A percentile compares a stretch with the other conserved stretches of the same genome.
These are phyloP conservation scores for Zaprionus africanus DNA, from an alignment of 1,140 invertebrate species.

Conservation along the genomic window DNA sequence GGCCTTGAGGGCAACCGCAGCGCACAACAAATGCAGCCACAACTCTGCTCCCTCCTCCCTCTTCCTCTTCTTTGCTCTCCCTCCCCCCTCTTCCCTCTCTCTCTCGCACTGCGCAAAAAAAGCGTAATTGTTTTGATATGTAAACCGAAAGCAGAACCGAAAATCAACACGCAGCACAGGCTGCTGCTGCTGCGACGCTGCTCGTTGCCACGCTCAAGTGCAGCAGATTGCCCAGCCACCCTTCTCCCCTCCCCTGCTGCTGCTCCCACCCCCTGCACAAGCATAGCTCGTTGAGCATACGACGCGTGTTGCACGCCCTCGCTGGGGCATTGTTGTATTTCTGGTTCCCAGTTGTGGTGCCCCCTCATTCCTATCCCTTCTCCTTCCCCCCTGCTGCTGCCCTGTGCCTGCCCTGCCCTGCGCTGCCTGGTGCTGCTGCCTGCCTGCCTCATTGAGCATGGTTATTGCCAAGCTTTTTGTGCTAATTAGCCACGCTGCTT, in stretches of 20 bases:
- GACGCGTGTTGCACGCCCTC: conserved; percentile 78
- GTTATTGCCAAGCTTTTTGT: conserved; percentile 84
- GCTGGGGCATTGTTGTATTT: conserved; percentile 51
- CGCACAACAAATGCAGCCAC: conserved; percentile 65
- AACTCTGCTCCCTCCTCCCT: not conserved
- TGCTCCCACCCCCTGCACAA: conserved; percentile 4
- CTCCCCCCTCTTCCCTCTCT: not conserved
- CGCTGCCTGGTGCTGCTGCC: conserved; percentile 1
- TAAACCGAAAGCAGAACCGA: conserved; percentile 74
- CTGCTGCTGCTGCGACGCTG: conserved; percentile 7
- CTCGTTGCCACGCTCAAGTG: conserved; percentile 26
- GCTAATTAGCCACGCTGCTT: conserved; percentile 84
- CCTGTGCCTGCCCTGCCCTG: not conserved
- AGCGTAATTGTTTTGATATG: conserved; percentile 81
- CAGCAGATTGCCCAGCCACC: conserved; percentile 40
- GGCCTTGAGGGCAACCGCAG: conserved; percentile 65
- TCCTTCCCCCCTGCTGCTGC: too few relatives aligned
- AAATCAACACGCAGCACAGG: conserved; percentile 73
- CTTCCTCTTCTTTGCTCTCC: not conserved
- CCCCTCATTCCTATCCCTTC: conserved; percentile 38
- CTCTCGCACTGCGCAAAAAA: conserved; percentile 10
- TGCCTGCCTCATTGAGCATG: conserved; percentile 80
- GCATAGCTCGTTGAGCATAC: conserved; percentile 70
- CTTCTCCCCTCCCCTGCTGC: not conserved
- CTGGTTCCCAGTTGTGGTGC: conserved; percentile 33